Conservation (phyloP, 2,888 invertebrate genomes). For the Volucella inanis region DNA sequence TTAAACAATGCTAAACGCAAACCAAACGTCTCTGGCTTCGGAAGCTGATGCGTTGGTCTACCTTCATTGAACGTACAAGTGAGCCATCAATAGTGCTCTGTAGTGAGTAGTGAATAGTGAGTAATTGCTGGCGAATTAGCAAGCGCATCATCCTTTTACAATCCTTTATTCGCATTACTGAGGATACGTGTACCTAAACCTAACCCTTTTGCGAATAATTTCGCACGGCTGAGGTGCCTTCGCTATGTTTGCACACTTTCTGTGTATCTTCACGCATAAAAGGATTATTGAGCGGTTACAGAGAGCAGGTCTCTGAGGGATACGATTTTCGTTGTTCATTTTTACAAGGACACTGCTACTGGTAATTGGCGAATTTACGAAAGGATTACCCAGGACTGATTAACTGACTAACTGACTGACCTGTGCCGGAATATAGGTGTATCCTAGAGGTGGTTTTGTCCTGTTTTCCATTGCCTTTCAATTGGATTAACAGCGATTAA, state of each 20-base stretch:
- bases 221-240: not conserved
- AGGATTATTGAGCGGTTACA: conserved; percentile 67
- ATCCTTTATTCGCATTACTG: conserved; percentile 62
- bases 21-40: conserved; percentile 59
- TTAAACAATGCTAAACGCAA: conserved; percentile 48
- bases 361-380: conserved; percentile 39
- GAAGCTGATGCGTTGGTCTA: conserved; percentile 74
- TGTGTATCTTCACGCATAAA: conserved; percentile 61
- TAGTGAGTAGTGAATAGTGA: conserved; percentile 3
- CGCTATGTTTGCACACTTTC: conserved; percentile 33
- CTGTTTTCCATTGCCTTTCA: conserved; percentile 65
- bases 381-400: conserved; percentile 44
- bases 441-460: conserved; percentile 37
- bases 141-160: conserved; percentile 74
- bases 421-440: conserved; percentile 50
- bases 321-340: conserved; percentile 11
- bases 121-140: conserved; percentile 68
- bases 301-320: conserved; percentile 27
- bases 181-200: conserved; percentile 17
- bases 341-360: conserved; percentile 50
- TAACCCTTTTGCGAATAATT: conserved; percentile 62
- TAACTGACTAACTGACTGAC: conserved; percentile 20
- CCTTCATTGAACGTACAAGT: conserved; percentile 64
- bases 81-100: not conserved
- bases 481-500: conserved; percentile 72